Evolutionary conservation across 1,140 invertebrate species (phyloP).

Genomic region (Drosophila busckii): DNA sequence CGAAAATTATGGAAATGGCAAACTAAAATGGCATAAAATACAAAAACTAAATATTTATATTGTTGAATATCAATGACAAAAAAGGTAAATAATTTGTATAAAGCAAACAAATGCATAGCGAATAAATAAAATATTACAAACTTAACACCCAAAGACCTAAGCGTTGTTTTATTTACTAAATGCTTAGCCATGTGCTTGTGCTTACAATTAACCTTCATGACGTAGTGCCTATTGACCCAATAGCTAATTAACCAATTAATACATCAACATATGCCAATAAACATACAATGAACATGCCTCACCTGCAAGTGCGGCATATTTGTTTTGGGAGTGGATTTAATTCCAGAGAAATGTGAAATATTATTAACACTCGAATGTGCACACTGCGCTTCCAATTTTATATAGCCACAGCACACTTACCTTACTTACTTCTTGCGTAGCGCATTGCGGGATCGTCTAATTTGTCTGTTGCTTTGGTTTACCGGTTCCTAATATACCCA

Average conservation of each 20-base stretch:
- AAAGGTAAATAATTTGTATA: constrained; percentile 54
- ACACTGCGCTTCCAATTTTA: no score
- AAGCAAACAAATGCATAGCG: constrained; percentile 51
- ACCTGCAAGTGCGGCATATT: background rate
- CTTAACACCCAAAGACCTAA: background rate
- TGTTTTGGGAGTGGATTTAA: background rate
- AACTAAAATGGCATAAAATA: constrained; percentile 22
- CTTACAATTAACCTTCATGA: background rate
- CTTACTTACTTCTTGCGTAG: no score
- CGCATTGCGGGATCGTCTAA: no score
- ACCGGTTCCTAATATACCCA: constrained; percentile 11
- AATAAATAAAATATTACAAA: constrained; percentile 64
- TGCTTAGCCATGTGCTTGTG: no score
- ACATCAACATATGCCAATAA: constrained; percentile 14
- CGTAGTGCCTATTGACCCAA: constrained; percentile 4
- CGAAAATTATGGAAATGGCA: constrained; percentile 9
- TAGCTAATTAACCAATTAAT: constrained; percentile 34
- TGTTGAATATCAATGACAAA: constrained; percentile 48
- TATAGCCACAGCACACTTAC: no score
- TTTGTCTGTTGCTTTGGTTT: constrained; percentile 3
- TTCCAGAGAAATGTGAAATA: no score
- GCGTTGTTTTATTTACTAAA: background rate
- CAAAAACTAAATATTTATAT: constrained; percentile 30
- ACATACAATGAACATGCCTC: background rate
- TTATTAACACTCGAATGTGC: no score